These are phyloP conservation scores for Ianthella basta DNA, from an alignment of 37 sponge, comb jelly and placozoan genomes.

Conservation along the genomic window DNA sequence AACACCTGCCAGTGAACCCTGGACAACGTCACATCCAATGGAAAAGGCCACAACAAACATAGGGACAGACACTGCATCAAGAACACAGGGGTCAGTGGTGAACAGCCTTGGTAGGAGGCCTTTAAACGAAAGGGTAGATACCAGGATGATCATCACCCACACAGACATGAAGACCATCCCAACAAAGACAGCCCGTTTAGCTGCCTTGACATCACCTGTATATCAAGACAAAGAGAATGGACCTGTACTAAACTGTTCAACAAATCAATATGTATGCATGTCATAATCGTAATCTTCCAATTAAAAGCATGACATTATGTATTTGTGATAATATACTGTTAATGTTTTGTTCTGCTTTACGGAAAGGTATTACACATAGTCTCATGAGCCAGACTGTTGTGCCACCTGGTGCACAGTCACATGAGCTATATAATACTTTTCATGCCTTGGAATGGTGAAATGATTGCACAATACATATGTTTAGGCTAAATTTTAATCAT, in stretches of 20 bases:
- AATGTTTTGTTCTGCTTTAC: too few relatives aligned
- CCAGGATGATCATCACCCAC: constrained; percentile 1
- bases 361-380: too few relatives aligned
- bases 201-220: not conserved
- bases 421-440: too few relatives aligned
- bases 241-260: not conserved
- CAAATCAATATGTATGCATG: not conserved
- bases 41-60: not conserved
- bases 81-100: not conserved
- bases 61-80: not conserved
- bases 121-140: not conserved
- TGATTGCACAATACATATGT: too few relatives aligned
- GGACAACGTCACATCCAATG: not conserved
- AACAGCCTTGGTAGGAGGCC: not conserved
- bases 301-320: too few relatives aligned
- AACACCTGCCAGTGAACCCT: constrained; percentile 41
- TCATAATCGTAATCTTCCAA: too few relatives aligned
- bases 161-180: not conserved
- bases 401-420: too few relatives aligned
- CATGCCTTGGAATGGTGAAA: too few relatives aligned
- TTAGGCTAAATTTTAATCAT: too few relatives aligned
- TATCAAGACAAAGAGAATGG: not conserved
- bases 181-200: not conserved
- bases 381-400: too few relatives aligned
- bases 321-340: too few relatives aligned